Conservation (phyloP, 2,797 vertebrate species). For the Poeciliopsis presidionis region DNA sequence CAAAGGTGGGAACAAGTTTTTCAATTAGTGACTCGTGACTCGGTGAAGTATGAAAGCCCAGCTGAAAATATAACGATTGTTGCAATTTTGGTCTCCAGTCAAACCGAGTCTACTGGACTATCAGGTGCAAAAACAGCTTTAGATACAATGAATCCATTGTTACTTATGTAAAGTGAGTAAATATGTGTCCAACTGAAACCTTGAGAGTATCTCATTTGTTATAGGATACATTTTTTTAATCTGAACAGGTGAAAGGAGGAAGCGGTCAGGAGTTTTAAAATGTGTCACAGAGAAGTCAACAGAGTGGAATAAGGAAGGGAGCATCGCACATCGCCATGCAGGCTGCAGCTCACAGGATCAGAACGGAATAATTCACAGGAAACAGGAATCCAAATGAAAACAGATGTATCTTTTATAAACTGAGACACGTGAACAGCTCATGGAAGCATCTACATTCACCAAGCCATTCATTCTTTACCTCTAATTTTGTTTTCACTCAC, state of each 20-base stretch:
- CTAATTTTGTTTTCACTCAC: slow-evolving; percentile 47
- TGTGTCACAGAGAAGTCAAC: neutral
- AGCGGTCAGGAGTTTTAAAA: neutral
- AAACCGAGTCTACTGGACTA: no score
- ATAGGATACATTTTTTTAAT: neutral
- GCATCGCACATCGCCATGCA: slow-evolving; percentile 7
- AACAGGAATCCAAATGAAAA: slow-evolving; percentile 78
- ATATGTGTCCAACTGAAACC: neutral
- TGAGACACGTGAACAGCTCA: slow-evolving; percentile 32
- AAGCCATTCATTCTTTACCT: slow-evolving; percentile 39
- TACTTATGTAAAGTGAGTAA: neutral
- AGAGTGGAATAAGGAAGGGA: slow-evolving; percentile 14
- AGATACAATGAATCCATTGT: slow-evolving; percentile 18
- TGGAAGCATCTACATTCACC: slow-evolving; percentile 18
- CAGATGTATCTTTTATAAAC: slow-evolving; percentile 70
- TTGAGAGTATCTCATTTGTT: neutral
- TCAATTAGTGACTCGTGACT: no score
- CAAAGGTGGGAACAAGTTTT: no score
- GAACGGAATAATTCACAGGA: slow-evolving; percentile 64
- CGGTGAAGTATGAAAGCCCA: no score
- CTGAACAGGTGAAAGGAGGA: neutral
- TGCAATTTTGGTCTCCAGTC: no score
- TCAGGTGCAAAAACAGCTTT: slow-evolving; percentile 3
- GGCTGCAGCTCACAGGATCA: slow-evolving; percentile 42
- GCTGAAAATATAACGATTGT: no score